Base-by-base conservation (phyloP, 2,797 vertebrate species). In the Aratinga solstitialis region DNA sequence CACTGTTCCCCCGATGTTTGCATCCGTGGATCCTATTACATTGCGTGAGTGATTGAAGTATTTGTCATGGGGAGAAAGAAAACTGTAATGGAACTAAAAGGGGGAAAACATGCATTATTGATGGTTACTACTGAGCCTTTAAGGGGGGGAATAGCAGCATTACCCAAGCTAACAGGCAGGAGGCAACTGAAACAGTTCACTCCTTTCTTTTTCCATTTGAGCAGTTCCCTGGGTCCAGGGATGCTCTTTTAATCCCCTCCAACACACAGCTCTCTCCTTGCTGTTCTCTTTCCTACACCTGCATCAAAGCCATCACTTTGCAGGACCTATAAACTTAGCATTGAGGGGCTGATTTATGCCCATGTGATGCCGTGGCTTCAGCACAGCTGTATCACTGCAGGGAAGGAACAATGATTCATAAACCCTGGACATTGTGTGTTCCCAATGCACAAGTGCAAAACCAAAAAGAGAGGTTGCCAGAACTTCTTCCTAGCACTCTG, bases 31-130 rank as follows among this genome's bases (percentile, higher is more conserved):
- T 87, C 62, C 51, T 77, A 11, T 87, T 87, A 82, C 42, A 50
- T 72, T 76, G 84, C 26, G 50, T 17, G 84, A 92, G 67, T 13
- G 84, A 81, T 12, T 73, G 54, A 50, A 89, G 65, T 45, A 74
- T 80, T 88, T 90, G 50, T 89, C 77, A 75, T 3, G 4, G 54
- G 72, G 54, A 90, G 54, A 93, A 86, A 79, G 74, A 66, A 90
- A 93, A 88, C 62, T 47, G 75, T 76, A 95, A 93, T 81, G 90
- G 86, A 94, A 92, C 73, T 76, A 75, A 78, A 56, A 81, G 9
- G 77, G 69, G 50, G 45, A 66, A 86, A 94, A 62, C 34, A 92
- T 93, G 80, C 95, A 94, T 94, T 93, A 96, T 78, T n/a, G 77
- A 88, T 95, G 54, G 50, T 75, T 78, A 81, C 62, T 68, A 50